phyloP scores from a whole-genome alignment of 2,113 vertebrate species.

The Tetrao urogallus region DNA sequence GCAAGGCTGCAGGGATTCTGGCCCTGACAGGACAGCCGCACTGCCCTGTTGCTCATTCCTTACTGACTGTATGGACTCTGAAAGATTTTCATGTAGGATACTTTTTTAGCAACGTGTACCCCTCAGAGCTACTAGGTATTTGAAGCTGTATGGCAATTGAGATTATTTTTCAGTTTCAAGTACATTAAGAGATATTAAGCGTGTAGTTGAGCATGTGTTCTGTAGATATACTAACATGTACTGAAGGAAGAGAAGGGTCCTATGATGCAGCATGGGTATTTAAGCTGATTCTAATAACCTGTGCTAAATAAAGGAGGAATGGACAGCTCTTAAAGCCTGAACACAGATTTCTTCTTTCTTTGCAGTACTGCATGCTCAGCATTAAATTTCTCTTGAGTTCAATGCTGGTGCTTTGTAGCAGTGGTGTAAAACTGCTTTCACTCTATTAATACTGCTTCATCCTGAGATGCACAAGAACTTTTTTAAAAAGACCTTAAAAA shows the following conservation, averaged over 20 bases:
- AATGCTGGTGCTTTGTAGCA: not conserved
- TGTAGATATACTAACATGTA: not conserved
- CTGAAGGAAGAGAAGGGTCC: not conserved
- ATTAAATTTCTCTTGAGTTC: not conserved
- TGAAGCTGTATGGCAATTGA: not conserved
- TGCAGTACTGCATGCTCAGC: not conserved
- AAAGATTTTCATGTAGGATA: not conserved
- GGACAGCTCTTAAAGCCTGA: not conserved
- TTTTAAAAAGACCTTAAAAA: not conserved
- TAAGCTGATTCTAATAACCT: not conserved
- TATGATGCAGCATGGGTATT: not conserved
- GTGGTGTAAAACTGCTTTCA: not conserved
- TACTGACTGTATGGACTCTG: not conserved
- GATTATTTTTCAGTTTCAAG: not conserved
- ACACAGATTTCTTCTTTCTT: not conserved
- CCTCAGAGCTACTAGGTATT: not conserved
- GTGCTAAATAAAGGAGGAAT: not conserved
- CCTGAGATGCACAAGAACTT: not conserved
- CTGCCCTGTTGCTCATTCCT: not conserved
- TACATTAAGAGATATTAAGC: not conserved
- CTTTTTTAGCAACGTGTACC: not conserved
- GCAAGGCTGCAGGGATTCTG: rapidly evolving
- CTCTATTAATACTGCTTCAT: not conserved
- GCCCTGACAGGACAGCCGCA: not conserved
- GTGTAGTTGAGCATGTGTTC: not conserved